phyloP scores from a whole-genome alignment of 35 echinoderm and acorn worm genomes.

The Ophiothrix spiculata region DNA sequence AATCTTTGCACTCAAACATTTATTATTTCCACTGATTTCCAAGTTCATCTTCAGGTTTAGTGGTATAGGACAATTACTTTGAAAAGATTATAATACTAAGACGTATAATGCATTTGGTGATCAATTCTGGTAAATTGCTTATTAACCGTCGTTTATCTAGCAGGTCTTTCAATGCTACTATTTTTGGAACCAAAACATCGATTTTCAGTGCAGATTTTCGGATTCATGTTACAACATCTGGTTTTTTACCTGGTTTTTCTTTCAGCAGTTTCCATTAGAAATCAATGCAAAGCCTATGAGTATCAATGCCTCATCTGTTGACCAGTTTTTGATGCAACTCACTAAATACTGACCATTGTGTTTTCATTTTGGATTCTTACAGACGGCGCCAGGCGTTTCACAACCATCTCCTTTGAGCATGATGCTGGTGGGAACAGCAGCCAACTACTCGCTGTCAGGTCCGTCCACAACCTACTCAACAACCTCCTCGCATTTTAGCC shows the following conservation, averaged over 20 bases:
- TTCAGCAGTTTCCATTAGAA: neutral
- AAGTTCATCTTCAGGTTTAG: too few species aligned
- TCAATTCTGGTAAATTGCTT: too few species aligned
- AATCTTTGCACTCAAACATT: too few species aligned
- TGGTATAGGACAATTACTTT: too few species aligned
- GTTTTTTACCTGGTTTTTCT: neutral
- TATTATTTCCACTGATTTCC: too few species aligned
- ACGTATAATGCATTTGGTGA: too few species aligned
- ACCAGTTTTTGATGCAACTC: neutral
- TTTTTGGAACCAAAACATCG: too few species aligned
- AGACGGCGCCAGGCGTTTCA: neutral
- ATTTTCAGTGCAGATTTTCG: too few species aligned
- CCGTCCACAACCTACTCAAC: conserved; percentile 8
- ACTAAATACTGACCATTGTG: neutral
- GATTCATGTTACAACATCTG: too few species aligned
- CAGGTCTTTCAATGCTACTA: too few species aligned
- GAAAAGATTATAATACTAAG: too few species aligned
- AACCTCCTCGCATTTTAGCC: conserved; percentile 22
- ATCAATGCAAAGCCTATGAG: neutral
- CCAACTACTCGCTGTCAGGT: conserved; percentile 39
- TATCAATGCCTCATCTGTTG: neutral
- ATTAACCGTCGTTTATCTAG: too few species aligned
- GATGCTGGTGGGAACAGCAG: conserved; percentile 31
- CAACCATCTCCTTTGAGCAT: conserved; percentile 22
- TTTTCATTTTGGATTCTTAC: neutral